Base-by-base conservation (phyloP, 2,888 invertebrate species). In the Congeria kusceri region DNA sequence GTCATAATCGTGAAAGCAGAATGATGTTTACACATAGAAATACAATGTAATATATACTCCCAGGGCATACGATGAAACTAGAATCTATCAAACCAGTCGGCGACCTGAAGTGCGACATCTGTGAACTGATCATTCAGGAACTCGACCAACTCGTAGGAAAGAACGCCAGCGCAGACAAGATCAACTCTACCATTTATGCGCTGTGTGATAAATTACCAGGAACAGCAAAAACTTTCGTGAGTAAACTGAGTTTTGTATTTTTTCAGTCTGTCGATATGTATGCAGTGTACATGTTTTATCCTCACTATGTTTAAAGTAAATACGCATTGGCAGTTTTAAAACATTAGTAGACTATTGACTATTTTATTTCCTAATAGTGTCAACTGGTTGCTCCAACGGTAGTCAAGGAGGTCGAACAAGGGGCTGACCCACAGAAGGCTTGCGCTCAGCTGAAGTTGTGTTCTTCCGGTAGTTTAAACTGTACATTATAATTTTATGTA, bases 41-140 rank as follows among this genome's bases (percentile, higher is more conserved):
- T n/a, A n/a, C n/a, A n/a, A n/a, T n/a, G n/a, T n/a, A n/a, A n/a
- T n/a, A n/a, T n/a, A n/a, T n/a, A n/a, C n/a, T 39, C 15, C 39
- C 39, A 39, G 39, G 15, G 15, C 39, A 39, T 39, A 15, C 15
- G 9, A 1, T 39, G 3, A 39, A 39, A 5, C 39, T 39, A 1
- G 9, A 53, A 25, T 53, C 25, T 27, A 9, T 28, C 1, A 29
- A 28, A n/a, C 20, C 13, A 27, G 13, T 53, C 7, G 28, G 39
- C 13, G 65, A 77, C 23, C 15, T 84, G n/a, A 71, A 64, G 47
- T 84, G 84, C 72, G 74, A 76, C 25, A 13, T 81, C 7, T 84
- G 84, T 77, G 73, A 79, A 29, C n/a, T 66, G 11, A n/a, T 79
- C 20, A 62, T 84, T 27, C 28, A 58, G 28, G 67, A 71, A 28